Evolutionary conservation across 23 tunicate genomes (phyloP).

Genomic region (Phallusia fumigata): DNA sequence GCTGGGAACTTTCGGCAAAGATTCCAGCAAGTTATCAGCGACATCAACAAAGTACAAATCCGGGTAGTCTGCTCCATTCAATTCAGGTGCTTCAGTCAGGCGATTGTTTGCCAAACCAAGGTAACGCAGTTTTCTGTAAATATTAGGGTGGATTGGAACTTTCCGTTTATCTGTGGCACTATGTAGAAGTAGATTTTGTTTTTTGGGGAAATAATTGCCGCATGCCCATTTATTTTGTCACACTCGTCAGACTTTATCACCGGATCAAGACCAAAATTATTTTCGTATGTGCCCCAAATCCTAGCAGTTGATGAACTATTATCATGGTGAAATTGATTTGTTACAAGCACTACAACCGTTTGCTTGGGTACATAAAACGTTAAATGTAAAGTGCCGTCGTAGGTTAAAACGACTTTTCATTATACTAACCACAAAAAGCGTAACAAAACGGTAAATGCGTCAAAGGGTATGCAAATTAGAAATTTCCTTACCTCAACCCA

Average conservation of each 20-base stretch:
- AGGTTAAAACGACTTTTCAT: neutral
- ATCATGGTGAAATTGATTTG: neutral
- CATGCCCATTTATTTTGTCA: too few relatives aligned
- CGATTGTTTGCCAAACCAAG: constrained; percentile 51
- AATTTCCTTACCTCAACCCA: constrained; percentile 24
- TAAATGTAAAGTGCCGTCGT: too few relatives aligned
- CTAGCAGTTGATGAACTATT: too few relatives aligned
- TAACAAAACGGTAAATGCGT: neutral
- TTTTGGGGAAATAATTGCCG: too few relatives aligned
- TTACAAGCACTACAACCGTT: neutral
- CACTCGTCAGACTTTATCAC: too few relatives aligned
- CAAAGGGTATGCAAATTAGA: too few relatives aligned
- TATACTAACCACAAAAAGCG: neutral
- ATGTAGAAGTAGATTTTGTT: too few relatives aligned
- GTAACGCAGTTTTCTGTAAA: constrained; percentile 19
- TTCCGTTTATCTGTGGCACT: too few relatives aligned
- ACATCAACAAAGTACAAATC: constrained; percentile 53
- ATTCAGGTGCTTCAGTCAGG: constrained; percentile 26
- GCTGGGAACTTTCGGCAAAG: constrained; percentile 43
- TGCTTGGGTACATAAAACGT: too few relatives aligned
- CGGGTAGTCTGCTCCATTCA: constrained; percentile 12
- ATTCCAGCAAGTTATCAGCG: constrained; percentile 40
- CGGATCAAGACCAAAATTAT: too few relatives aligned
- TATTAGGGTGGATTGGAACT: neutral
- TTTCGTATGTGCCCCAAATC: too few relatives aligned